Conservation (phyloP, 2,113 vertebrate species). For the Aythya baeri region DNA sequence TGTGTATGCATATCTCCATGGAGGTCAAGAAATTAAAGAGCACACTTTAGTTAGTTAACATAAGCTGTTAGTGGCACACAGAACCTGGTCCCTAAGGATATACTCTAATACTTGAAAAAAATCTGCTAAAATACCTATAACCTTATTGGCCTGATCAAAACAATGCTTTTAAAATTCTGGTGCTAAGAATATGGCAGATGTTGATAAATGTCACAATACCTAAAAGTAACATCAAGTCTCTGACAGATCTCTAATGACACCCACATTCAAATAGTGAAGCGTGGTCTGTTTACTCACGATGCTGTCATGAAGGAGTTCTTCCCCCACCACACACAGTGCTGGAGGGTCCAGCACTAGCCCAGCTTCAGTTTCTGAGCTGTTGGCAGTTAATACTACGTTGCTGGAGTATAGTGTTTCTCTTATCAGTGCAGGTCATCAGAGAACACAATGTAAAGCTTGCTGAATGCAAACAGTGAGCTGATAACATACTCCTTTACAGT, state of each 20-base stretch:
- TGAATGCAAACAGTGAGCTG: not conserved
- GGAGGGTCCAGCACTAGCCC: not conserved
- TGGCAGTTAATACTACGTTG: not conserved
- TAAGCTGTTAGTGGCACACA: not conserved
- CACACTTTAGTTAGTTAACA: not conserved
- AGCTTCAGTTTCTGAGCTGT: not conserved
- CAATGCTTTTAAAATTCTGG: not conserved
- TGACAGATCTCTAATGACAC: not conserved
- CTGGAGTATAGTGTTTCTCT: not conserved
- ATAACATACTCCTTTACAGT: not conserved
- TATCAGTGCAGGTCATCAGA: constrained; percentile 6
- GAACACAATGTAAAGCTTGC: constrained; percentile 1
- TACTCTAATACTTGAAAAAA: not conserved
- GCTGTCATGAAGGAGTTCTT: not conserved
- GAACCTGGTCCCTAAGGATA: not conserved
- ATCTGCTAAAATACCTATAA: not conserved
- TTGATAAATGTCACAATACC: not conserved
- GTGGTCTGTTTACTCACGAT: rapidly evolving
- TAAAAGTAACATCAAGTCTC: not conserved
- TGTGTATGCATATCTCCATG: not conserved
- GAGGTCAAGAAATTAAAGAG: not conserved
- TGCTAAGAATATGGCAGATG: not conserved
- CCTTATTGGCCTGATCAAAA: not conserved
- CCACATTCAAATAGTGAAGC: not conserved
- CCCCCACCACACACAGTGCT: not conserved